Conservation (phyloP, 2,113 vertebrate species). For the Apaloderma vittatum region DNA sequence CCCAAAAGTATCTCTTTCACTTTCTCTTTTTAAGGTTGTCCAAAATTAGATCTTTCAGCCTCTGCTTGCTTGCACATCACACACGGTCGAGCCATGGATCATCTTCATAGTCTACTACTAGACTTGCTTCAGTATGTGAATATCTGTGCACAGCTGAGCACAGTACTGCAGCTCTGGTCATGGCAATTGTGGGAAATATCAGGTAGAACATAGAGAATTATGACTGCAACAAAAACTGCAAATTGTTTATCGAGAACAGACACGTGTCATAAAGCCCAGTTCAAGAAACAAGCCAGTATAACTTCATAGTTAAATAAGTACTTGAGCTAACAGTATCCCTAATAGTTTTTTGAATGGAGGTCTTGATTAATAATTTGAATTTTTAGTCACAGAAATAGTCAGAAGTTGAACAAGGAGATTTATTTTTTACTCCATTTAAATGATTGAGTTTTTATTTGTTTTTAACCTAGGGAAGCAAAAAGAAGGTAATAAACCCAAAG, state of each 20-base stretch:
- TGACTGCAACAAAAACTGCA: background rate
- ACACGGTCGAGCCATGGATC: background rate
- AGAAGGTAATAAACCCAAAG: constrained; percentile 61
- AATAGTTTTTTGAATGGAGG: background rate
- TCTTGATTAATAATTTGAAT: background rate
- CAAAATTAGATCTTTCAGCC: fast-evolving
- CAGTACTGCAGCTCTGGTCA: fast-evolving
- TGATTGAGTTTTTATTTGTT: constrained; percentile 52
- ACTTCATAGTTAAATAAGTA: background rate
- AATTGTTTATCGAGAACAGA: background rate
- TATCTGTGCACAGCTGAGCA: background rate
- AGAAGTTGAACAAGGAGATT: constrained; percentile 7
- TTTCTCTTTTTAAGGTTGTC: background rate
- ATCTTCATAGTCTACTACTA: background rate
- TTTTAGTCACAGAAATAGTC: background rate
- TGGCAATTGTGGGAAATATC: background rate
- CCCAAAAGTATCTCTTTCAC: no score
- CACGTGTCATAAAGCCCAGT: background rate
- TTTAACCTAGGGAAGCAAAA: constrained; percentile 65
- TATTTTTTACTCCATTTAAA: constrained; percentile 44
- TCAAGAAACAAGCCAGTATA: background rate
- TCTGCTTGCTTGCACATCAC: background rate
- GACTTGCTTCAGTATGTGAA: background rate
- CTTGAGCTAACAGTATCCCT: background rate
- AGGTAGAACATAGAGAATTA: background rate